Evolutionary conservation across 2,113 vertebrate species (phyloP), one percentile per base, ranked within the genome.

Genomic region (Takifugu flavidus): DNA sequence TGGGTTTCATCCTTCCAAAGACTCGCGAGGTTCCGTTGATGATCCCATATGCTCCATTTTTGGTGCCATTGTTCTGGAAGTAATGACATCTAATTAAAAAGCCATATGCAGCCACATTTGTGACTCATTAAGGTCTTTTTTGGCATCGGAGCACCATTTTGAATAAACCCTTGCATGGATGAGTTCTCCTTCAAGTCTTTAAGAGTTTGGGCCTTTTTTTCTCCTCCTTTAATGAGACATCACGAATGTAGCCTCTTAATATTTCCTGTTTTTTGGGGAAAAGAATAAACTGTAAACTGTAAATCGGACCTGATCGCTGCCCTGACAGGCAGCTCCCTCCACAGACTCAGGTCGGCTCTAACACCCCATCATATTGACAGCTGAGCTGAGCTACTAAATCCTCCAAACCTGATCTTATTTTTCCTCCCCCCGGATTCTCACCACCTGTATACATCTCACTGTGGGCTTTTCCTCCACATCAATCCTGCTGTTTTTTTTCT

Each of bases 31-130:
- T 46, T 4, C 14, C 1, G 13, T 46, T 45, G 2, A 46, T 4
- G 13, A n/a, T 46, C 15, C 15, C 15, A 14, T 46, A 4, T 46
- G 4, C 15, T 14, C 15, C 3, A 4, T 52, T 84, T 86, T 85
- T 60, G 61, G 43, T 56, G 64, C 69, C 63, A 80, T 67, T 60
- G 61, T 78, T 72, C 61, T 63, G 55, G 59, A 80, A 75, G 59
- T 83, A 84, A 88, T 81, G 74, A 73, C 51, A 26, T 64, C 70
- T 72, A 82, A 86, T 85, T 86, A 87, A 90, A 85, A 86, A 77
- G 59, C 77, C 67, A 78, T 81, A 80, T 60, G 56, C 46, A 65
- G 66, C 67, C 66, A 77, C 70, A 62, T 72, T 69, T 47, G 51
- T 59, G 42, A 67, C 85, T 83, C 70, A 72, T 85, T 65, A 83